Percentiles rank a stretch among this genome's conserved stretches.
Conservation (phyloP, 2,113 vertebrate species). For the Neogale vison region DNA sequence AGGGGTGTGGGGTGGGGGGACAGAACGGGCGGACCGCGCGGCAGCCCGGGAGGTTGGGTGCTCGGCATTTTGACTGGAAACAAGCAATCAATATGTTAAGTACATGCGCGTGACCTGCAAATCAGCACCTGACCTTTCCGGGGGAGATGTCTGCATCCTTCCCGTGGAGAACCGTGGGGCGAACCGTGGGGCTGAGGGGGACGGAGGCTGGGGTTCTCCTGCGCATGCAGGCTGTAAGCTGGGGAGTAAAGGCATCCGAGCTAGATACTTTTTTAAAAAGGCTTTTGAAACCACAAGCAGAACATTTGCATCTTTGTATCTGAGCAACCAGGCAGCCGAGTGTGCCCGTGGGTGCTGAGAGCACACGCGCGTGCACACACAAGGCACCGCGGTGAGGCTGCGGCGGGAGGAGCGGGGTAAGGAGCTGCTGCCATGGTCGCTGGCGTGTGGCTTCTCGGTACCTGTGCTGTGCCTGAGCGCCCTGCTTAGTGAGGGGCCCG, state of each 20-base stretch:
- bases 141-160: background rate
- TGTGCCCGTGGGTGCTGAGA: background rate
- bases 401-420: rapidly evolving
- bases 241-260: background rate
- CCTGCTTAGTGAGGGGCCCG: background rate
- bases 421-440: background rate
- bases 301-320: background rate
- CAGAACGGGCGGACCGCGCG: background rate
- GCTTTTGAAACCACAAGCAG: background rate
- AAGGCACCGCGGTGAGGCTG: rapidly evolving
- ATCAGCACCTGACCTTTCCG: background rate
- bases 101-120: background rate
- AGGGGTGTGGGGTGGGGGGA: too few species aligned
- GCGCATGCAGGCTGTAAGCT: background rate
- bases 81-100: constrained; percentile 48
- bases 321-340: background rate
- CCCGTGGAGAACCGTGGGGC: background rate
- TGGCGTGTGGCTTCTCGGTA: background rate
- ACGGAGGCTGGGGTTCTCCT: rapidly evolving
- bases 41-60: background rate
- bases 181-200: background rate
- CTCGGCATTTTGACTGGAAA: background rate
- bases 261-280: rapidly evolving
- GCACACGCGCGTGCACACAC: rapidly evolving
- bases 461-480: rapidly evolving